A percentile compares a stretch with the other conserved stretches of the same genome.
Conservation (phyloP, 2,888 invertebrate genomes). For the Syrista parreyssii region DNA sequence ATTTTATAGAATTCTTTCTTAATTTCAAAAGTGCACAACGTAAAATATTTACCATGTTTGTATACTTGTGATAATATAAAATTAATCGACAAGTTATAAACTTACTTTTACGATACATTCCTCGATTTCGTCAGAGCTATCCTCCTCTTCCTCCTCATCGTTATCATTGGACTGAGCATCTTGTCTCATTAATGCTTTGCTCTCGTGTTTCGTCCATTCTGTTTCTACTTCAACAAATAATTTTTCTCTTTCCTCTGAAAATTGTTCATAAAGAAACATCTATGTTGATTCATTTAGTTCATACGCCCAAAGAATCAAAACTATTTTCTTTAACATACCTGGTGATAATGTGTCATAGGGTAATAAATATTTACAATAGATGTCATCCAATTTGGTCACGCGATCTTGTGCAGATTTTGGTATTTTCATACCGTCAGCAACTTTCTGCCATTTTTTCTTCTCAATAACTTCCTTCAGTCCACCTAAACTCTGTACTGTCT, state of each 20-base stretch:
- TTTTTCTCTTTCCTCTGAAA: slow-evolving; percentile 78
- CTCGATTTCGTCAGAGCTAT: slow-evolving; percentile 69
- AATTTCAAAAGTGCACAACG: slow-evolving; percentile 20
- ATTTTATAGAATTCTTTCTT: slow-evolving; percentile 33
- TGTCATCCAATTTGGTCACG: slow-evolving; percentile 84
- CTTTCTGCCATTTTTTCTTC: slow-evolving; percentile 88
- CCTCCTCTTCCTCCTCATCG: slow-evolving; percentile 66
- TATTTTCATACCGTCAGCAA: slow-evolving; percentile 90
- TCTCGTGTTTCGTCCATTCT: slow-evolving; percentile 78
- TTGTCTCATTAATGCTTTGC: slow-evolving; percentile 66
- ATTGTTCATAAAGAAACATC: slow-evolving; percentile 9
- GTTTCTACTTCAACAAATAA: slow-evolving; percentile 79
- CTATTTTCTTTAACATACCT: slow-evolving; percentile 63
- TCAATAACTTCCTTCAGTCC: slow-evolving; percentile 89
- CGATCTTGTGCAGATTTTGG: slow-evolving; percentile 83
- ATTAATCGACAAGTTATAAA: not conserved
- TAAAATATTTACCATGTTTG: not conserved
- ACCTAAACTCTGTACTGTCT: slow-evolving; percentile 85
- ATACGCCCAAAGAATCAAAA: not conserved
- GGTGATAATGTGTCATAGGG: slow-evolving; percentile 88
- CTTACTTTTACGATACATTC: slow-evolving; percentile 82
- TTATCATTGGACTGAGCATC: slow-evolving; percentile 48
- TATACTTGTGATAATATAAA: not conserved
- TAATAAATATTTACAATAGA: slow-evolving; percentile 90
- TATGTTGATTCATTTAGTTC: not conserved